Base-by-base conservation (phyloP, 2,797 vertebrate species). In the Xenops minutus region DNA sequence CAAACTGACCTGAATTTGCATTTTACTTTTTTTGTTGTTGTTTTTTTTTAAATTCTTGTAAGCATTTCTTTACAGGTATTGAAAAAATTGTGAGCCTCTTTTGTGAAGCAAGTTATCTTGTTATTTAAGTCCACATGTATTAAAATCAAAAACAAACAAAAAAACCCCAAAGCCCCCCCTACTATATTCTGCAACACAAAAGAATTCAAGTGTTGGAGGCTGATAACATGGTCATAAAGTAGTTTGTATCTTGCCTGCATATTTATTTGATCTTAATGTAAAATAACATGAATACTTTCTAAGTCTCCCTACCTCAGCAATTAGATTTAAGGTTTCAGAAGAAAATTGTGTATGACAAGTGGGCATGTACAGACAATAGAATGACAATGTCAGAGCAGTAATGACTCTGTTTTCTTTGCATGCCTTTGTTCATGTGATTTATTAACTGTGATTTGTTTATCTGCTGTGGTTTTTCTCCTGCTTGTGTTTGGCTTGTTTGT, bases 111-210 rank as follows among this genome's bases (percentile, higher is more conserved):
- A 69, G 7, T 83, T 73, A 91, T 30, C 7, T 54, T 19, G 22
- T n/a, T 78, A 22, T 52, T 79, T 11, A 59, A 93, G 24, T 69
- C 12, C 10, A 29, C 9, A 5, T 39, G 9, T 24, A 56, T 34
- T 23, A 26, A 56, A 46, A 61, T 17, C 21, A 66, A 79, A 15
- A 9, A 56, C 43, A 66, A 18, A 10, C 68, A 13, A 43, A 59
- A 27, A n/a, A 4, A 0, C 1, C 1, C 9, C 3, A 27, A 30
- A 7, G 0, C 1, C 1, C 11, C 3, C 3, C 4, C 27, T 37
- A 24, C 20, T 73, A 29, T 5, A 1, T 46, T 72, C 51, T 88
- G 32, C 14, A 73, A 30, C 29, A 43, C 20, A 81, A 64, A 82
- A 15, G 15, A 76, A 56, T 72, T 82, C 14, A 83, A 62, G 12